A percentile compares a stretch with the other conserved stretches of the same genome.
phyloP scores from a whole-genome alignment of 1,140 invertebrate genomes.

The Drosophila guanche region DNA sequence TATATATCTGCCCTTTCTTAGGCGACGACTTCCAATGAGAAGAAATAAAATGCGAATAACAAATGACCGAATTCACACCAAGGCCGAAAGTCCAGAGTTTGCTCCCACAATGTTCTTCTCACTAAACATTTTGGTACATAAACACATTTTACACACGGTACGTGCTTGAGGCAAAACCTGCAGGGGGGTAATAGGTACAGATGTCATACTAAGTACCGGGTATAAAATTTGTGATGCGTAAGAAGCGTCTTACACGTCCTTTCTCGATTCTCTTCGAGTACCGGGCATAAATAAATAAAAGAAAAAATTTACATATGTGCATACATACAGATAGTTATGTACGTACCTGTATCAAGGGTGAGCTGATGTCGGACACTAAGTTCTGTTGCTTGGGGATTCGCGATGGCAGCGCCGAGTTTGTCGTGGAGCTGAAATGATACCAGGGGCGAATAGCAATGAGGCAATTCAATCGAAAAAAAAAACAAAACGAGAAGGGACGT shows the following conservation, averaged over 20 bases:
- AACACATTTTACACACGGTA: constrained; percentile 3
- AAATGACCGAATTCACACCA: constrained; percentile 14
- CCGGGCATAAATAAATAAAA: too few species aligned
- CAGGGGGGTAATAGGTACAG: not conserved
- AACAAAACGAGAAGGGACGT: too few species aligned
- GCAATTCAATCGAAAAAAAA: not conserved
- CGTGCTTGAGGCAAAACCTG: constrained; percentile 10
- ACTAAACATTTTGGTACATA: constrained; percentile 11
- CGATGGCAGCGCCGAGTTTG: constrained; percentile 83
- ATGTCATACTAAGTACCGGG: too few species aligned
- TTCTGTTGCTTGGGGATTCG: constrained; percentile 80
- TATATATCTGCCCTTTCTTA: not conserved
- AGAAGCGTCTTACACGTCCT: too few species aligned
- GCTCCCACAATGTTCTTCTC: constrained; percentile 19
- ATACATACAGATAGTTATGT: too few species aligned
- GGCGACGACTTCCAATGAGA: constrained; percentile 13
- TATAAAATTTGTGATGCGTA: too few species aligned
- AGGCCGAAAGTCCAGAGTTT: constrained; percentile 6
- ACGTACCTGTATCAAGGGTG: constrained; percentile 91
- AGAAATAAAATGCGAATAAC: constrained; percentile 17
- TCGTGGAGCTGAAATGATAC: constrained; percentile 85
- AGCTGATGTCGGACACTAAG: constrained; percentile 89
- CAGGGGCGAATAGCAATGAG: constrained; percentile 6
- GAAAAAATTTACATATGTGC: too few species aligned
- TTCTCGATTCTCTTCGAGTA: too few species aligned